Percentiles rank a stretch among this genome's conserved stretches.
phyloP scores from a whole-genome alignment of 2,797 vertebrate species.

The Cynodonichthys magdalenae region DNA sequence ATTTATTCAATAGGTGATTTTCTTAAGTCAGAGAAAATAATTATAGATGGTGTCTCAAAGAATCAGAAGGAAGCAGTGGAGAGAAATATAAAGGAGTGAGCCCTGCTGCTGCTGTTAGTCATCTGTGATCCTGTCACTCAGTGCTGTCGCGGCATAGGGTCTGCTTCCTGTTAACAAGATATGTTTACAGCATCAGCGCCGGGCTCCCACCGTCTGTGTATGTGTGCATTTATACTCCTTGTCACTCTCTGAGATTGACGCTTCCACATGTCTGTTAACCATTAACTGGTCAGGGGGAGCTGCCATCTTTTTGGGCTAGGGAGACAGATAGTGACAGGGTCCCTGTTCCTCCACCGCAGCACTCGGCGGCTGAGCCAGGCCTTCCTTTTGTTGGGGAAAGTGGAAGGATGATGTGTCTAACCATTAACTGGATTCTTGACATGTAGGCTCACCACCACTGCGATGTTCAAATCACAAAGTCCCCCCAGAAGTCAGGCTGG shows the following conservation, averaged over 20 bases:
- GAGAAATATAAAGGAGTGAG: conserved; percentile 26
- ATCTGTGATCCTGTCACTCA: conserved; percentile 75
- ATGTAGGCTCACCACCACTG: conserved; percentile 31
- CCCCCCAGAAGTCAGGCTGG: conserved; percentile 37
- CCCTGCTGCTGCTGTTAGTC: conserved; percentile 62
- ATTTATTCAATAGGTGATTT: neutral
- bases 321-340: conserved; percentile 60
- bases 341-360: conserved; percentile 41
- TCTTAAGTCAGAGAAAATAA: conserved; percentile 11
- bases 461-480: conserved; percentile 51
- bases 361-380: conserved; percentile 54
- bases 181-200: conserved; percentile 77
- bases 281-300: conserved; percentile 68
- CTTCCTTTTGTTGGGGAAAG: conserved; percentile 67
- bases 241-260: conserved; percentile 72
- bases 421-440: conserved; percentile 73
- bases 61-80: conserved; percentile 35
- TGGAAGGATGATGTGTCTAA: conserved; percentile 77
- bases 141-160: conserved; percentile 65
- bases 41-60: conserved; percentile 19
- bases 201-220: conserved; percentile 71
- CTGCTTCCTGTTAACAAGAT: conserved; percentile 81
- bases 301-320: conserved; percentile 49
- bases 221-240: conserved; percentile 65
- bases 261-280: conserved; percentile 64